Evolutionary conservation across 2,888 invertebrate genomes (phyloP), one percentile per base, ranked within the genome.

Genomic region (Deilephila porcellus): DNA sequence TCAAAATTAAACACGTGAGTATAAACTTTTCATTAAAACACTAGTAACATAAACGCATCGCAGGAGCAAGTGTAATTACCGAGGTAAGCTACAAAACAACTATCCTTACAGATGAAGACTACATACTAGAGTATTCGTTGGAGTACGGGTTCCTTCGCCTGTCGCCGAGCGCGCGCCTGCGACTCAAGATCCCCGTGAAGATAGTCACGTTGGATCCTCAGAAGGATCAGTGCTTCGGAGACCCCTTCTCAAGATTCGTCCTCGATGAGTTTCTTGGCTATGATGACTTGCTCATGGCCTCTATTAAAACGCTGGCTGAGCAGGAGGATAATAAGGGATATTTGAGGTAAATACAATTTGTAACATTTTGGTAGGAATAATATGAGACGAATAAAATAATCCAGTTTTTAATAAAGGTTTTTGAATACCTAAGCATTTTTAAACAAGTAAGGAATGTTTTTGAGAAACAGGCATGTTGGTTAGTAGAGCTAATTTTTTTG

Each of bases 261-360:
- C 96, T 99, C 60, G 98, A 98, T 78, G 97, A 98, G 86, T 97
- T 99, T 88, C 95, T 99, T 63, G 99, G 99, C 45, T 99, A 99
- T 85, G 99, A 99, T 87, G 99, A 99, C 88, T 94, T 99, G 75
- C 95, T 99, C 2, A 99, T 99, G 98, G 97, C 99, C 0, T 98
- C 99, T 71, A 98, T 99, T 74, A 99, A 99, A 91, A 97, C 97
- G 1, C 93, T 99, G 78, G 99, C 99, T 0, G 99, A 99, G 89
- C 97, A 98, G 81, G 99, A 99, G 88, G 98, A 99, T 82, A 99
- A 99, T 91, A 99, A 99, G 93, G 99, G 99, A 20, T 98, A 97
- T 91, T 95, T 98, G 77, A 96, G 97, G 97, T 97, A 60, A 85
- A 81, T 11, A 14, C 3, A 11, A 45, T 45, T 45, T 11, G 45